A percentile compares a stretch with the other conserved stretches of the same genome.
Conservation (phyloP, 92 coral and sea anemone species). For the Parazoanthus atlanticus region DNA sequence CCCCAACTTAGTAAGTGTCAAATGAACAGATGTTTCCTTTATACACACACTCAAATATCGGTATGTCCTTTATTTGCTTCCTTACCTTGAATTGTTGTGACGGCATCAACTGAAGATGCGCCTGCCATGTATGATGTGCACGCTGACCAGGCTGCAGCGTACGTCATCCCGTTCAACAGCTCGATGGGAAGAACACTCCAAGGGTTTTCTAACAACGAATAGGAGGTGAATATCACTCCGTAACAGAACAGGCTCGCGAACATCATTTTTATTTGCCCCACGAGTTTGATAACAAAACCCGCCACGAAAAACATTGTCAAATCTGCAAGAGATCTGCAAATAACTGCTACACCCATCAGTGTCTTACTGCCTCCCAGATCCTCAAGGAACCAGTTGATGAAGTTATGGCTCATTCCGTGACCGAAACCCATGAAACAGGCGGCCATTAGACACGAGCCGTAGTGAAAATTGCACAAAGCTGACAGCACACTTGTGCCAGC, state of each 20-base stretch:
- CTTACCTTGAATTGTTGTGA: slow-evolving; percentile 96
- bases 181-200: slow-evolving; percentile 95
- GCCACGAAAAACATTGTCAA: slow-evolving; percentile 88
- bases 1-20: too few relatives aligned
- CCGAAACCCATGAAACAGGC: slow-evolving; percentile 98
- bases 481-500: slow-evolving; percentile 68
- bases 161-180: slow-evolving; percentile 86
- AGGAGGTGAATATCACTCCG: slow-evolving; percentile 75
- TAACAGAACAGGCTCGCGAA: slow-evolving; percentile 75
- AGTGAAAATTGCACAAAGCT: slow-evolving; percentile 81
- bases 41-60: background rate
- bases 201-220: slow-evolving; percentile 82
- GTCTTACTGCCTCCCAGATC: slow-evolving; percentile 97
- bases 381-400: slow-evolving; percentile 94
- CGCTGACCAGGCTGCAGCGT: slow-evolving; percentile 98
- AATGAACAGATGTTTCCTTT: background rate
- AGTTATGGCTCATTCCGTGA: slow-evolving; percentile 94
- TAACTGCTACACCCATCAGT: slow-evolving; percentile 92
- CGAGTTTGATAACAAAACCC: slow-evolving; percentile 79
- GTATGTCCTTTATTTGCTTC: background rate
- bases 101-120: slow-evolving; percentile 90
- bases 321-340: slow-evolving; percentile 84
- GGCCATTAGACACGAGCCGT: slow-evolving; percentile 89
- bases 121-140: slow-evolving; percentile 95
- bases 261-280: slow-evolving; percentile 92